phyloP scores from a whole-genome alignment of 1,140 invertebrate species.

The Musca domestica region DNA sequence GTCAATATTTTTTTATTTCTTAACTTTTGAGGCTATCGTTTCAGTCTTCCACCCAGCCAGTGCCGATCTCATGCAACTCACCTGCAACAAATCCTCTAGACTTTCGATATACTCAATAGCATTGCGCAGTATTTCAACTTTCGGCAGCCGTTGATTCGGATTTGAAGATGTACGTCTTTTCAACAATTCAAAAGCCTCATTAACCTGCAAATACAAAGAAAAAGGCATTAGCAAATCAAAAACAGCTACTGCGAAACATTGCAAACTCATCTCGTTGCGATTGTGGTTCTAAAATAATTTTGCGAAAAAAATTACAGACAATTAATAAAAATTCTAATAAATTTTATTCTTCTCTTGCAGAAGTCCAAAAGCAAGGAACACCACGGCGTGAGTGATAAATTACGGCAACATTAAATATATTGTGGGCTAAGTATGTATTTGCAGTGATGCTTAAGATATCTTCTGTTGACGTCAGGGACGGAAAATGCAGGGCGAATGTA shows the following conservation, averaged over 20 bases:
- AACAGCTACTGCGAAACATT: neutral
- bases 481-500: no score
- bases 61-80: constrained; percentile 32
- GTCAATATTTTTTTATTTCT: neutral
- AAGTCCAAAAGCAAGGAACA: no score
- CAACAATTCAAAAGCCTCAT: constrained; percentile 95
- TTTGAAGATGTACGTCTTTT: constrained; percentile 91
- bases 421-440: no score
- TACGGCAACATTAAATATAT: no score
- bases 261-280: neutral
- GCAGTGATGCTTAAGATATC: no score
- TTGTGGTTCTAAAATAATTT: neutral
- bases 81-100: constrained; percentile 80
- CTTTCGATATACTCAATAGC: constrained; percentile 98
- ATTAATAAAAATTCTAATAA: constrained; percentile 7
- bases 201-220: constrained; percentile 66
- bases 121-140: constrained; percentile 94
- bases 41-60: no score
- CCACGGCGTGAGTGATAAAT: no score
- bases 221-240: neutral
- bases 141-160: constrained; percentile 91
- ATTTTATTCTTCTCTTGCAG: neutral
- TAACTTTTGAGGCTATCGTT: neutral
- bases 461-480: no score
- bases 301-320: neutral